Conservation (phyloP, 30 jellyfish, hydroid and myxozoan species). For the Cassiopea xamachana region DNA sequence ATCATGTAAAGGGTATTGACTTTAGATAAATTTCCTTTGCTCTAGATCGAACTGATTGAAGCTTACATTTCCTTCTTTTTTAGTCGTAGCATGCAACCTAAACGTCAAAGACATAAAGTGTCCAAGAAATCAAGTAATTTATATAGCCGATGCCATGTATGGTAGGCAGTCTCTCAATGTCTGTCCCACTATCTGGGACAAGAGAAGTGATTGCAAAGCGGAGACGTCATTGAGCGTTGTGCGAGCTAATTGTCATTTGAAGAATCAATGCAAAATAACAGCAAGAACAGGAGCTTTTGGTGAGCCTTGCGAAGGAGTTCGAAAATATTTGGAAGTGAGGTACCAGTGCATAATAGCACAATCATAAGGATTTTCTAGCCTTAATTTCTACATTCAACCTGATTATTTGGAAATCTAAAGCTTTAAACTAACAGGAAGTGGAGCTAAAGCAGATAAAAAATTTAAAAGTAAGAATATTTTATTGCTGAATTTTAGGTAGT, state of each 20-base stretch:
- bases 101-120: slow-evolving; percentile 44
- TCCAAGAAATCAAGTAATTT: slow-evolving; percentile 46
- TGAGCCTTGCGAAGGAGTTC: slow-evolving; percentile 60
- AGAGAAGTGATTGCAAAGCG: slow-evolving; percentile 48
- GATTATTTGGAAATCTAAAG: too few relatives aligned
- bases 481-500: too few relatives aligned
- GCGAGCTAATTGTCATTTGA: slow-evolving; percentile 52
- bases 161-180: slow-evolving; percentile 47
- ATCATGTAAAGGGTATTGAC: too few relatives aligned
- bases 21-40: too few relatives aligned
- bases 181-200: slow-evolving; percentile 57
- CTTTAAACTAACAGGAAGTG: too few relatives aligned
- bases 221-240: slow-evolving; percentile 37
- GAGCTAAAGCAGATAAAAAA: too few relatives aligned
- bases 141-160: slow-evolving; percentile 62
- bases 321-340: slow-evolving; percentile 57
- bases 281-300: slow-evolving; percentile 48
- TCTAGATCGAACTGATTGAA: too few relatives aligned
- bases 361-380: neutral
- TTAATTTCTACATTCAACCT: too few relatives aligned
- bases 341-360: slow-evolving; percentile 49
- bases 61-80: too few relatives aligned
- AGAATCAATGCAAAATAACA: slow-evolving; percentile 46
- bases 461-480: too few relatives aligned
- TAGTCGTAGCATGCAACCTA: slow-evolving; percentile 55